These are phyloP conservation scores for Australoheros scitulus DNA, from an alignment of 2,113 vertebrate genomes.

Conservation along the genomic window DNA sequence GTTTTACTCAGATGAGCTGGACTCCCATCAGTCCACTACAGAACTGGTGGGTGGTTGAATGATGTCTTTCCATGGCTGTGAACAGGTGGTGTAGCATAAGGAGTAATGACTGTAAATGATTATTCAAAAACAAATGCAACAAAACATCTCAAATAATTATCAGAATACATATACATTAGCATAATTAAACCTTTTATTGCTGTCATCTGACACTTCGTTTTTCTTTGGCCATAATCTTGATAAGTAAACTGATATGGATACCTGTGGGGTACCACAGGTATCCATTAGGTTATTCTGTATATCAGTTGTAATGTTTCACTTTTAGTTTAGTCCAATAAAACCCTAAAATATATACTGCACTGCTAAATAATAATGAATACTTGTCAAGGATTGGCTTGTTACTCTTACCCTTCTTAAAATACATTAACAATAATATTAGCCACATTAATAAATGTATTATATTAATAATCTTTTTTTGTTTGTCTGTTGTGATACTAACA, in stretches of 20 bases:
- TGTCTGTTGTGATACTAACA: background rate
- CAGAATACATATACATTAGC: background rate
- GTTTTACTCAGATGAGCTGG: constrained; percentile 14
- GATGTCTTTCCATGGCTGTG: constrained; percentile 21
- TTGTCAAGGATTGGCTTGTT: background rate
- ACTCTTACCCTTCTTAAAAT: no score
- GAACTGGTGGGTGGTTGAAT: background rate
- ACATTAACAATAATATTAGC: no score
- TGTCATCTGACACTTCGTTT: background rate
- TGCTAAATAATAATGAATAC: background rate
- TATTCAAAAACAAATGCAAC: background rate
- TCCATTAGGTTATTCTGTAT: background rate
- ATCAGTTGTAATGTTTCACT: background rate
- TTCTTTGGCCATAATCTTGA: background rate
- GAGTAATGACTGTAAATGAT: background rate
- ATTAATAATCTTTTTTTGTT: background rate
- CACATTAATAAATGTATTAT: no score
- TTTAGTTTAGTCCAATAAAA: background rate
- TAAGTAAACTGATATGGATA: background rate
- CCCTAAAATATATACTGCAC: no score
- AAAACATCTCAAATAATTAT: background rate
- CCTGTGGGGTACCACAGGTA: background rate
- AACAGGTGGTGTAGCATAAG: constrained; percentile 16
- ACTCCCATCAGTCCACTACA: background rate
- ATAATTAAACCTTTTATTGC: background rate